Percentiles rank a stretch among this genome's conserved stretches.
These are phyloP conservation scores for Hyalella azteca DNA, from an alignment of 2,888 invertebrate genomes.

Conservation along the genomic window DNA sequence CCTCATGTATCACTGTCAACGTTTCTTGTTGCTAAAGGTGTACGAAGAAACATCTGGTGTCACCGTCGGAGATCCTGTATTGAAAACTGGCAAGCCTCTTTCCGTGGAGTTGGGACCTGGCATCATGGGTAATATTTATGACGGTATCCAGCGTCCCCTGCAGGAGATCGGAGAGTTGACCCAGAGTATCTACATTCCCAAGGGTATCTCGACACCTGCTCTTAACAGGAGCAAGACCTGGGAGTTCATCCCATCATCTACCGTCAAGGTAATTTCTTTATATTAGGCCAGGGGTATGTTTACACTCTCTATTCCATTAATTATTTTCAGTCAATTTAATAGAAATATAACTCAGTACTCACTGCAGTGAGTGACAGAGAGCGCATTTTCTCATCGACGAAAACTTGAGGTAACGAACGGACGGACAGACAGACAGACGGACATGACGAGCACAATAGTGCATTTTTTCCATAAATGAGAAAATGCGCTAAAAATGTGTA, in stretches of 20 bases:
- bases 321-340: too few relatives aligned
- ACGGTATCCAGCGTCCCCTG: slow-evolving; percentile 98
- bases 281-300: too few relatives aligned
- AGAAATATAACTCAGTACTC: too few relatives aligned
- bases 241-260: slow-evolving; percentile 82
- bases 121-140: slow-evolving; percentile 98
- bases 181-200: slow-evolving; percentile 98
- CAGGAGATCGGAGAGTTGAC: slow-evolving; percentile 93
- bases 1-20: background rate
- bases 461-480: too few relatives aligned
- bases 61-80: slow-evolving; percentile 98
- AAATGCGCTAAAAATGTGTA: too few relatives aligned
- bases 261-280: slow-evolving; percentile 49
- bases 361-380: too few relatives aligned
- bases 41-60: slow-evolving; percentile 97
- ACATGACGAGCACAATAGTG: too few relatives aligned
- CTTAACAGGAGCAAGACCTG: slow-evolving; percentile 80
- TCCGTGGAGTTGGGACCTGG: slow-evolving; percentile 99
- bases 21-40: slow-evolving; percentile 67
- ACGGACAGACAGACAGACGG: too few relatives aligned
- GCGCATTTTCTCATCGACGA: too few relatives aligned
- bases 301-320: too few relatives aligned
- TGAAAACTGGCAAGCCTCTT: slow-evolving; percentile 97
- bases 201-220: slow-evolving; percentile 95
- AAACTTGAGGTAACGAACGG: too few relatives aligned